These are phyloP conservation scores for Bucco capensis DNA, from an alignment of 2,113 vertebrate genomes.

Conservation along the genomic window DNA sequence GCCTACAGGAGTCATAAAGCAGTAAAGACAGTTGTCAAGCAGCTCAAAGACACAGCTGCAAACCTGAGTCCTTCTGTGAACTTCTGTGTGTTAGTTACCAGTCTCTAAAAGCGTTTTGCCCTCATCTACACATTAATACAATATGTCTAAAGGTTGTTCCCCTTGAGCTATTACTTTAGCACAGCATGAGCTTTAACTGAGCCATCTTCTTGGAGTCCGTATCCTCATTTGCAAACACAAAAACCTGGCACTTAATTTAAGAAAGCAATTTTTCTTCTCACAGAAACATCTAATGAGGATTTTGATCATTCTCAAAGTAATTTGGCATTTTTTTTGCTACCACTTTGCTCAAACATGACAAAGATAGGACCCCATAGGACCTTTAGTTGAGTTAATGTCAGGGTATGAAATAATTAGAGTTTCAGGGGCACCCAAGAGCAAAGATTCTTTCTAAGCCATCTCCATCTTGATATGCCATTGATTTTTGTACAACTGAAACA, in stretches of 20 bases:
- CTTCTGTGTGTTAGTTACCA: conserved; percentile 5
- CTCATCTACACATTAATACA: background rate
- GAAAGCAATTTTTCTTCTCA: conserved; percentile 1
- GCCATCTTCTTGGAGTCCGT: background rate
- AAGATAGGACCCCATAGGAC: background rate
- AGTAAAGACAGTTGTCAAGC: background rate
- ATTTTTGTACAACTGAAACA: background rate
- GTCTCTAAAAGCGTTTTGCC: conserved; percentile 9
- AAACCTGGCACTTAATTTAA: background rate
- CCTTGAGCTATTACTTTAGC: background rate
- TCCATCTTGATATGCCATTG: background rate
- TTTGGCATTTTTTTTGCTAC: background rate
- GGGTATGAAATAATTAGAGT: background rate
- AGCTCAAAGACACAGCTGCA: background rate
- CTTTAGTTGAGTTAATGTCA: background rate
- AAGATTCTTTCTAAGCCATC: background rate
- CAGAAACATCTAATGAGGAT: conserved; percentile 5
- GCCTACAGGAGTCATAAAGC: background rate
- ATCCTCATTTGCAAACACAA: background rate
- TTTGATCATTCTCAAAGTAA: background rate
- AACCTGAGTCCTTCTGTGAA: background rate
- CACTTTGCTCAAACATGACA: background rate
- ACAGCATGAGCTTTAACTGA: conserved; percentile 11
- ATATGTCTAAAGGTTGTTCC: background rate
- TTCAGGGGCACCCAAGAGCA: background rate